Conservation (phyloP, 64 coral and sea anemone species). For the Cladopsammia gracilis region DNA sequence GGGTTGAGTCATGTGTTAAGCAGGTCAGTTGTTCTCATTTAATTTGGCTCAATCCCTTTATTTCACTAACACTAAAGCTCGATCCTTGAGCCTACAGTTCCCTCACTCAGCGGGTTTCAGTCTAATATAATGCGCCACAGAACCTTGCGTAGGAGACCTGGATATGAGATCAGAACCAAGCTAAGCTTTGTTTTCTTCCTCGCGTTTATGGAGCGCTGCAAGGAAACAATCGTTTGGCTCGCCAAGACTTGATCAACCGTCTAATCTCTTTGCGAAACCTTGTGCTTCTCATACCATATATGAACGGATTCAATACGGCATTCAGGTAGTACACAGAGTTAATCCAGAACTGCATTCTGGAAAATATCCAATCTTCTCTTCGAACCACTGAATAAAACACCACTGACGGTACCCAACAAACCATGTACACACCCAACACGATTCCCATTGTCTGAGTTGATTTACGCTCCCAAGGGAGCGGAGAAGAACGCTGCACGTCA, state of each 20-base stretch:
- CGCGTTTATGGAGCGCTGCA: too few relatives aligned
- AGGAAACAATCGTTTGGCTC: neutral
- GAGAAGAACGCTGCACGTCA: neutral
- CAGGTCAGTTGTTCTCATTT: too few relatives aligned
- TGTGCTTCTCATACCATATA: conserved; percentile 4
- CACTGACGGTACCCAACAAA: conserved; percentile 33
- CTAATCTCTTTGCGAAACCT: conserved; percentile 5
- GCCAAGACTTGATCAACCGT: neutral
- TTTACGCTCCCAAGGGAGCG: conserved; percentile 13
- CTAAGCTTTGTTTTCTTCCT: too few relatives aligned
- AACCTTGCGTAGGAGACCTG: too few relatives aligned
- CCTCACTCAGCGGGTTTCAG: too few relatives aligned
- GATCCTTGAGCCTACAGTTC: too few relatives aligned
- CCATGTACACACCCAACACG: neutral
- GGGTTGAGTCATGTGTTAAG: too few relatives aligned
- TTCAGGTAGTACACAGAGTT: conserved; percentile 26
- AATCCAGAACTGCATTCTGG: conserved; percentile 19
- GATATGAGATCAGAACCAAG: too few relatives aligned
- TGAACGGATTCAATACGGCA: conserved; percentile 19
- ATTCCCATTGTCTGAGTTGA: conserved; percentile 23
- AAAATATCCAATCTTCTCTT: neutral
- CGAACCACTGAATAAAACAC: conserved; percentile 21
- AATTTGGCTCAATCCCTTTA: too few relatives aligned
- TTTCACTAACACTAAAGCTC: too few relatives aligned
- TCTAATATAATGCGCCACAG: too few relatives aligned